A percentile compares a stretch with the other conserved stretches of the same genome.
Evolutionary conservation across 2,113 vertebrate genomes (phyloP).

Genomic region (Empidonax traillii): DNA sequence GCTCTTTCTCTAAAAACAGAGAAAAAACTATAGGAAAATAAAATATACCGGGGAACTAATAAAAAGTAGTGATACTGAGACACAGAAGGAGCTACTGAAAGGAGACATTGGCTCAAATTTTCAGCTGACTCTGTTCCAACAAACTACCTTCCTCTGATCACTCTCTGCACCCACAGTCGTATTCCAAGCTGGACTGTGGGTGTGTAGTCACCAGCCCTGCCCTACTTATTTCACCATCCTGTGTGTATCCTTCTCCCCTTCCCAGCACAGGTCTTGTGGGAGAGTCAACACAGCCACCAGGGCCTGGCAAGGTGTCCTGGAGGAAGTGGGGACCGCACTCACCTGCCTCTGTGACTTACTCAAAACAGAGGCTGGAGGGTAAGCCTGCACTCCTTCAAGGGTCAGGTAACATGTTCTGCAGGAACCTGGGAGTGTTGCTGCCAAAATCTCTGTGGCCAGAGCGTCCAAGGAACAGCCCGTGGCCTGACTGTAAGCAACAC

Average conservation of each 20-base stretch:
- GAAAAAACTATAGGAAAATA: background rate
- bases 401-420: background rate
- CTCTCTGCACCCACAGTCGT: no score
- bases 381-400: background rate
- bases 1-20: background rate
- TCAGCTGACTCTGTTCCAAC: background rate
- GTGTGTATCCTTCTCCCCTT: background rate
- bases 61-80: background rate
- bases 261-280: background rate
- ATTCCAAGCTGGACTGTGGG: background rate
- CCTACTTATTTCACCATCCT: background rate
- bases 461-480: accelerated
- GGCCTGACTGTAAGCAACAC: background rate
- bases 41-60: background rate
- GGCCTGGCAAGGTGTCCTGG: background rate
- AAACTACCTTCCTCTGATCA: background rate
- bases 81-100: background rate
- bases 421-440: background rate
- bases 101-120: background rate
- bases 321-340: background rate
- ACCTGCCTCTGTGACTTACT: background rate
- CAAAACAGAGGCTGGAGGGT: background rate
- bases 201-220: background rate
- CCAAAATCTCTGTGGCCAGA: background rate
- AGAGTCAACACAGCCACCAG: background rate